Evolutionary conservation across 2,113 vertebrate species (phyloP).

Genomic region (Urocitellus parryii): DNA sequence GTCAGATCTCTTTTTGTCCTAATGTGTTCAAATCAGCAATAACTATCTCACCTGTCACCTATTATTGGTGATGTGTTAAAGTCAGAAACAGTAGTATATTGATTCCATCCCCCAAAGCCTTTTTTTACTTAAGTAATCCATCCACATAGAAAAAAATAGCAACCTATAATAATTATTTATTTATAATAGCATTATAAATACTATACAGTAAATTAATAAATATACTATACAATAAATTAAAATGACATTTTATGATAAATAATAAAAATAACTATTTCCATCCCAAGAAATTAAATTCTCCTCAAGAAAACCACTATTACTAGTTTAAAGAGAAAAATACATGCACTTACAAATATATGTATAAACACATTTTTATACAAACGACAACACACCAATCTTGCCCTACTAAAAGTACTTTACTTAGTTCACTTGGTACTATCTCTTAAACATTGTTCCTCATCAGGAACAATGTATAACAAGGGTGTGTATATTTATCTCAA

Average conservation of each 20-base stretch:
- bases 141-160: neutral
- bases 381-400: no score
- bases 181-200: no score
- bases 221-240: no score
- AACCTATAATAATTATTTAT: no score
- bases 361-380: no score
- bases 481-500: no score
- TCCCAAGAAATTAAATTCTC: neutral
- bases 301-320: neutral
- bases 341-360: no score
- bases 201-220: no score
- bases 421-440: no score
- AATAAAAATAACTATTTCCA: neutral
- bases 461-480: no score
- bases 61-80: neutral
- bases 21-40: neutral
- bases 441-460: no score
- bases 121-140: neutral
- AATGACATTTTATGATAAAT: neutral
- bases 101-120: neutral
- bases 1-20: neutral
- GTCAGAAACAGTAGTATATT: neutral
- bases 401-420: no score
- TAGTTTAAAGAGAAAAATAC: neutral
- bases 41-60: neutral